Percentiles rank a stretch among this genome's conserved stretches.
These are phyloP conservation scores for Clangula hyemalis DNA, from an alignment of 2,797 vertebrate species.

Conservation along the genomic window DNA sequence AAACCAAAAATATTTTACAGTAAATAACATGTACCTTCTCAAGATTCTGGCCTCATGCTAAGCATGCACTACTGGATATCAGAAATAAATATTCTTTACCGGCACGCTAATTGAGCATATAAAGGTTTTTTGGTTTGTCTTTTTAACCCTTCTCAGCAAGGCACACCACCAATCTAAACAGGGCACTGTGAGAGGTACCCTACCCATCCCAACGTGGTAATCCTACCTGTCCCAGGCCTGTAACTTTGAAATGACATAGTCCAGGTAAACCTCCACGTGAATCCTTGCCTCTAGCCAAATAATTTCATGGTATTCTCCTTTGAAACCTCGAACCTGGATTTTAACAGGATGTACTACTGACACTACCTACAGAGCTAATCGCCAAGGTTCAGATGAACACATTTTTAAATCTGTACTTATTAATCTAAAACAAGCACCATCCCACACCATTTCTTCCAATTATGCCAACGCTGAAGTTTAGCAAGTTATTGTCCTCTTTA, in stretches of 20 bases:
- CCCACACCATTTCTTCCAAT: not conserved
- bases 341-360: not conserved
- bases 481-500: not conserved
- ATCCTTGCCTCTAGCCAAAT: not conserved
- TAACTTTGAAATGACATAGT: not conserved
- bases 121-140: not conserved
- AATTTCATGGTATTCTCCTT: not conserved
- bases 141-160: not conserved
- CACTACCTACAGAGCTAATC: not conserved
- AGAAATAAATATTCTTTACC: not conserved
- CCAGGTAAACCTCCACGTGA: not conserved
- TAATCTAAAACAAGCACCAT: not conserved
- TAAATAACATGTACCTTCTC: not conserved
- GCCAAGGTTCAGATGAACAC: not conserved
- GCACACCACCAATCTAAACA: not conserved
- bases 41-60: not conserved
- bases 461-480: not conserved
- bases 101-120: not conserved
- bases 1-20: not conserved
- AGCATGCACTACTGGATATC: accelerated
- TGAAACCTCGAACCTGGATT: not conserved
- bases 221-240: not conserved
- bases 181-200: not conserved
- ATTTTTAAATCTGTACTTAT: not conserved
- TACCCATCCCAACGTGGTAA: not conserved